Percentiles rank a stretch among this genome's conserved stretches.
These are phyloP conservation scores for Uloborus plumipes DNA, from an alignment of 2,888 invertebrate genomes.

Conservation along the genomic window DNA sequence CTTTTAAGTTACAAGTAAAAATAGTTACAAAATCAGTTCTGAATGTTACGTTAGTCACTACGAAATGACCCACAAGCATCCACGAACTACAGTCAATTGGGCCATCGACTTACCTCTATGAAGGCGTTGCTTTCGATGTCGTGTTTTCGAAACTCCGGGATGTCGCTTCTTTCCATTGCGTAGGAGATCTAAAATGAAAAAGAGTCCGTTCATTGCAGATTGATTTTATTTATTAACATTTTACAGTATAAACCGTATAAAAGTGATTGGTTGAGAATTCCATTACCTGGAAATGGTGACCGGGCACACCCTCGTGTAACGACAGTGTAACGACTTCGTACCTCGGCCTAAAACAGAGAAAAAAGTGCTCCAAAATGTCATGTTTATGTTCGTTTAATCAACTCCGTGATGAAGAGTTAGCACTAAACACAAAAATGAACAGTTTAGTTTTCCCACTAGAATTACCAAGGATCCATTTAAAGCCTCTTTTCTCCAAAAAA, in stretches of 20 bases:
- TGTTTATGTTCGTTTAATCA: no score
- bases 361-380: not conserved
- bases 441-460: no score
- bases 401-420: no score
- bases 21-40: no score
- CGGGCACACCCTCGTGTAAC: conserved; percentile 72
- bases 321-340: conserved; percentile 70
- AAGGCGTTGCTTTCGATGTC: conserved; percentile 25
- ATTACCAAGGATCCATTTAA: no score
- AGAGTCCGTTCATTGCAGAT: not conserved
- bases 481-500: no score
- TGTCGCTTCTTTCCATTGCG: conserved; percentile 66
- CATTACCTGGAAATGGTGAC: conserved; percentile 72
- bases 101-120: conserved; percentile 15
- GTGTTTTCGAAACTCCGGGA: conserved; percentile 68
- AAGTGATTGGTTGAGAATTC: not conserved
- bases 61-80: no score
- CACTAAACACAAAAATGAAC: no score
- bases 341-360: conserved; percentile 68
- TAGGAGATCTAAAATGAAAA: conserved; percentile 66
- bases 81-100: no score
- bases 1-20: no score
- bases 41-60: no score
- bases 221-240: not conserved
- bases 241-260: not conserved